A percentile compares a stretch with the other conserved stretches of the same genome.
phyloP scores from a whole-genome alignment of 2,113 vertebrate genomes.

The Phasianus colchicus region DNA sequence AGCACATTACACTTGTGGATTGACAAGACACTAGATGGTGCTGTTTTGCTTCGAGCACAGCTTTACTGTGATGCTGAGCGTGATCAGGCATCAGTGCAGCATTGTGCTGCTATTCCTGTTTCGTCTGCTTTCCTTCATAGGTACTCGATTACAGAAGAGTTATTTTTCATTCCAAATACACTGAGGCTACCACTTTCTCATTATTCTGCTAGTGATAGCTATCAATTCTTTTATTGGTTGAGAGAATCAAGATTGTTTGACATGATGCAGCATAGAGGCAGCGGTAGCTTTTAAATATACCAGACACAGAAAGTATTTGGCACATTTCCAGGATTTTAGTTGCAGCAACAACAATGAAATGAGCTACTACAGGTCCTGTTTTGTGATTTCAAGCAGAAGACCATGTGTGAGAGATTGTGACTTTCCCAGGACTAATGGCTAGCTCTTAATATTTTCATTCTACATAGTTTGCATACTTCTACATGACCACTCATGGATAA shows the following conservation, averaged over 20 bases:
- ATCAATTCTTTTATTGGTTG: background rate
- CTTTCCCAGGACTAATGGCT: background rate
- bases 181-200: background rate
- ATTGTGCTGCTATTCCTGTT: background rate
- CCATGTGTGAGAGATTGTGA: background rate
- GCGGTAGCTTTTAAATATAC: background rate
- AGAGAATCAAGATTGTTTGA: background rate
- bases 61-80: background rate
- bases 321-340: background rate
- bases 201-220: background rate
- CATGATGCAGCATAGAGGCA: background rate
- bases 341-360: background rate
- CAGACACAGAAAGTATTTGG: background rate
- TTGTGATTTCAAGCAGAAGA: background rate
- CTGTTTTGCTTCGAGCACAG: background rate
- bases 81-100: background rate
- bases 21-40: slow-evolving; percentile 68
- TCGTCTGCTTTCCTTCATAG: background rate
- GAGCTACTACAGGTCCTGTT: background rate
- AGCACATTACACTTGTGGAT: accelerated
- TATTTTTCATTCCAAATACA: background rate
- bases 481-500: background rate
- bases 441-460: background rate
- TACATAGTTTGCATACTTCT: background rate
- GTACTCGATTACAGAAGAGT: background rate